A percentile compares a stretch with the other conserved stretches of the same genome.
phyloP scores from a whole-genome alignment of 2,797 vertebrate genomes.

The Lepidocolaptes lacrymiger region DNA sequence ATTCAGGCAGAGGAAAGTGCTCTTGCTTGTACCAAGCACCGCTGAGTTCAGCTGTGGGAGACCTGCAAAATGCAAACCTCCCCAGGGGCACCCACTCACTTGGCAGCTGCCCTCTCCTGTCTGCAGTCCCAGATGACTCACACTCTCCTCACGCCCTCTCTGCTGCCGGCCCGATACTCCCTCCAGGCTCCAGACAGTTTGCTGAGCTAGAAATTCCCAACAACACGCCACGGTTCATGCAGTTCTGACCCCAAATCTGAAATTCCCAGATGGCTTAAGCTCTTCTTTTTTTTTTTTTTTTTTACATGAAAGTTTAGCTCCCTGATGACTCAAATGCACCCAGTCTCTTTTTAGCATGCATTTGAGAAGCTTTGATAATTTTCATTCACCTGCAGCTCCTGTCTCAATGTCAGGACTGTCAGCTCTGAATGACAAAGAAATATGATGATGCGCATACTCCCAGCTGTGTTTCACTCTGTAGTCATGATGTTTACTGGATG shows the following conservation, averaged over 20 bases:
- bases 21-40: constrained; percentile 53
- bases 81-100: constrained; percentile 51
- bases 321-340: background rate
- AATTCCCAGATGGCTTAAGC: background rate
- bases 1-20: background rate
- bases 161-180: background rate
- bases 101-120: constrained; percentile 45
- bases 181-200: constrained; percentile 6
- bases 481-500: background rate
- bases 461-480: background rate
- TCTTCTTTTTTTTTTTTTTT: background rate
- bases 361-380: background rate
- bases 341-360: background rate
- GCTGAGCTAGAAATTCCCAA: constrained; percentile 59
- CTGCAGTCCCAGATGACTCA: constrained; percentile 60
- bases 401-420: background rate
- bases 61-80: constrained; percentile 40
- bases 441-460: background rate
- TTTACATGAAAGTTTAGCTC: background rate
- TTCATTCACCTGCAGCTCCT: background rate
- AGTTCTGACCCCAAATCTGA: constrained; percentile 23
- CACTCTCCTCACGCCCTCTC: background rate
- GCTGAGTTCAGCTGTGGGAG: constrained; percentile 27
- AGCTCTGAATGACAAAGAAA: background rate
- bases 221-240: background rate